Evolutionary conservation across 2,113 vertebrate species (phyloP), one percentile per base, ranked within the genome.

Genomic region (Ceyx melanurus): DNA sequence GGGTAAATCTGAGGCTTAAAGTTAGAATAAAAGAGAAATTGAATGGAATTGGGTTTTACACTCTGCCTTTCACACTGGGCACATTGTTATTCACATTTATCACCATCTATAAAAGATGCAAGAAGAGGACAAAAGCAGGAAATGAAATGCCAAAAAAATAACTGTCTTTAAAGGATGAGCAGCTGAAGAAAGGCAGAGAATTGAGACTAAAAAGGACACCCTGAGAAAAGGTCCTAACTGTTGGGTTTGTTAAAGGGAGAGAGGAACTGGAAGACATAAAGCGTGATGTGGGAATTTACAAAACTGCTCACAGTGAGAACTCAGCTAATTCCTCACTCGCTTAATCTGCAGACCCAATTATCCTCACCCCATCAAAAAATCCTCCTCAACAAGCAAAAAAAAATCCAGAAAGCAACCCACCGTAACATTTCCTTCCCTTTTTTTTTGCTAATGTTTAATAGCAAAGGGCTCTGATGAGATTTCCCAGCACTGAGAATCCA

Each of bases 71-170:
- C 94, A 92, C 65, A 76, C 61, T 75, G 81, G 67, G 40, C 26
- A 15, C 92, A 71, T 87, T 95, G 94, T 96, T 96, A 93, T 95
- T 97, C 94, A 91, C 93, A 89, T 96, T 97, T 97, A 96, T 94
- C 94, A 78, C 87, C 61, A 35, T 73, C 92, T 93, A 93, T 96
- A 96, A 96, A 96, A 92, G 75, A 95, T 92, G 96, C 91, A 93
- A 90, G 82, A 86, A 56, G 67, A 88, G 61, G 82, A 64, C 85
- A 92, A 96, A 93, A 86, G 33, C 67, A 89, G 93, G 91, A 96
- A 96, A 97, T 91, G 90, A 96, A 97, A 96, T 94, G 94, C 91
- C 89, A 95, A 40, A 93, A 94, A 89, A 90, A 86, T 86, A 86
- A 79, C 94, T 89, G 71, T 94, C 84, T 85, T 96, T 93, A 94